Conservation (phyloP, 2,888 invertebrate species). For the Osmoderma eremita region DNA sequence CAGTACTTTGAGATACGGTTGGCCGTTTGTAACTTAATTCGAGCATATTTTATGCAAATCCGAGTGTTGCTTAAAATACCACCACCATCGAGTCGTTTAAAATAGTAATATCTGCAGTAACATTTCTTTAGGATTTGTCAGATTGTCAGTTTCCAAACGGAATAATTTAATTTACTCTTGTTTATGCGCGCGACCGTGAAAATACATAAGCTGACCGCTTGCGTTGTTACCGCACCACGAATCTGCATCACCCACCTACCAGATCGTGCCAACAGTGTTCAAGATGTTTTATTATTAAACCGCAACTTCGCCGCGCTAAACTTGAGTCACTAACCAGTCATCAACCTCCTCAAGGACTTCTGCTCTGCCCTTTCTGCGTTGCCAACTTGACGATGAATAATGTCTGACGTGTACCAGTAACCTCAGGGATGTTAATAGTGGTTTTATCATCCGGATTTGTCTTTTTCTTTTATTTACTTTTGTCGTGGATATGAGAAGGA, state of each 20-base stretch:
- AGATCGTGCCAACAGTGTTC: constrained; percentile 7
- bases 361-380: constrained; percentile 39
- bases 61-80: too few species aligned
- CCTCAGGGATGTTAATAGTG: constrained; percentile 3
- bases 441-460: constrained; percentile 1
- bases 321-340: constrained; percentile 55
- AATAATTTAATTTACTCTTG: constrained; percentile 21
- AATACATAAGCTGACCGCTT: constrained; percentile 19
- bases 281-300: constrained; percentile 38
- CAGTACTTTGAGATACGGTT: too few species aligned
- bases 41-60: too few species aligned
- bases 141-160: constrained; percentile 14
- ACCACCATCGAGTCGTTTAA: too few species aligned
- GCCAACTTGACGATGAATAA: constrained; percentile 39
- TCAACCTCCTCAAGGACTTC: constrained; percentile 59
- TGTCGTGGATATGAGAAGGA: not conserved
- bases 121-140: not conserved
- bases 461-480: constrained; percentile 5
- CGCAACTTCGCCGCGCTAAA: constrained; percentile 43
- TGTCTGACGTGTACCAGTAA: constrained; percentile 36
- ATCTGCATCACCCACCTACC: constrained; percentile 31
- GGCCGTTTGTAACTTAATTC: too few species aligned
- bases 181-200: constrained; percentile 14
- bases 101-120: not conserved
- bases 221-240: constrained; percentile 7